phyloP scores from a whole-genome alignment of 2,113 vertebrate genomes.

The Chitala chitala region DNA sequence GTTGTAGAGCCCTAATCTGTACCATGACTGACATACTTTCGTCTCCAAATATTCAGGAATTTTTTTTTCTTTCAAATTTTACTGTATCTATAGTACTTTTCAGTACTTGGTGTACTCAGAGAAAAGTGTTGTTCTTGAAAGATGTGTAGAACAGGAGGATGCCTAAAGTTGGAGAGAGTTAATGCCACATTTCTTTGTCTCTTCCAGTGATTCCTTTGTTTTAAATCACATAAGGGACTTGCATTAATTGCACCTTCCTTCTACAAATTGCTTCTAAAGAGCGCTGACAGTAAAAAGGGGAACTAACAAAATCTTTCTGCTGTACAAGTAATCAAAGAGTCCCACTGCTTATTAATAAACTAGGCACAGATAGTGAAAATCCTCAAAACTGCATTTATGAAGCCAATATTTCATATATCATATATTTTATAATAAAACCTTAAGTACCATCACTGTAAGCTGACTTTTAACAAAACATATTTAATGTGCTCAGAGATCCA shows the following conservation, averaged over 20 bases:
- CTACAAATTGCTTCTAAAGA: conserved; percentile 43
- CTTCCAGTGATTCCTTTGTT: conserved; percentile 50
- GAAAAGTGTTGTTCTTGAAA: neutral
- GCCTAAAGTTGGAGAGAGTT: conserved; percentile 57
- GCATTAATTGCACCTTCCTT: conserved; percentile 40
- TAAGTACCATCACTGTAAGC: neutral
- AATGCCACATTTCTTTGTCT: conserved; percentile 53
- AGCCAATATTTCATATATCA: neutral
- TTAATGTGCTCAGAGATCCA: too few relatives aligned
- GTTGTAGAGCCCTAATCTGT: too few relatives aligned
- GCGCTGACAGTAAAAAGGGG: conserved; percentile 36
- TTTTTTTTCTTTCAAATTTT: too few relatives aligned
- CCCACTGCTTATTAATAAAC: neutral
- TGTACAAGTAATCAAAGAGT: neutral
- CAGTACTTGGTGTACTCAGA: neutral
- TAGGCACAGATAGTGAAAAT: neutral
- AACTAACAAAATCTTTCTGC: too few relatives aligned
- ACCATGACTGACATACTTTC: too few relatives aligned
- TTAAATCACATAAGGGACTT: conserved; percentile 50
- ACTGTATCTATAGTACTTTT: neutral
- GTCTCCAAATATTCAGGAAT: too few relatives aligned
- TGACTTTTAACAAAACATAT: neutral
- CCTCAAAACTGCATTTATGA: neutral
- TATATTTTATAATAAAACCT: neutral
- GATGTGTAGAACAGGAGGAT: conserved; percentile 24